phyloP scores from a whole-genome alignment of 92 coral and sea anemone species.

The Epizoanthus ramosus region DNA sequence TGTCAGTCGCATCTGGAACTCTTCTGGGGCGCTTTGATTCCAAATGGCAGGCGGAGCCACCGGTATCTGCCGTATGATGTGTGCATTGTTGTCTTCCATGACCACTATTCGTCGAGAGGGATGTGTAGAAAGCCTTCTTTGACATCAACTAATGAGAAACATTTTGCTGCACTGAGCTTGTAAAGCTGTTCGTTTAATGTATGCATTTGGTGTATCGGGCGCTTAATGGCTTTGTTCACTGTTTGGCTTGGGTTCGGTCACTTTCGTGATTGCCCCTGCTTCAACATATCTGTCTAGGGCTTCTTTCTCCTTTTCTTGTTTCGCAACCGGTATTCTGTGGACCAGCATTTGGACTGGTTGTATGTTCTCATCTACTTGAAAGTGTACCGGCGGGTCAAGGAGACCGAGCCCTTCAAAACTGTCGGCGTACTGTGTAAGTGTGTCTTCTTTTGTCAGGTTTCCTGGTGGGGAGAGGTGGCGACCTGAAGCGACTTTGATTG shows the following conservation, averaged over 20 bases:
- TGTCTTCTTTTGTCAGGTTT: constrained; percentile 11
- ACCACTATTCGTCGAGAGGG: constrained; percentile 55
- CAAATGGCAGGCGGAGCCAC: constrained; percentile 59
- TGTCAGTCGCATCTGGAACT: constrained; percentile 50
- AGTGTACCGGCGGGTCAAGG: constrained; percentile 59
- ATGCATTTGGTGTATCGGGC: constrained; percentile 57
- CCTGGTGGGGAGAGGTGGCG: constrained; percentile 17
- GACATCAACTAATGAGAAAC: constrained; percentile 52
- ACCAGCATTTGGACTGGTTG: constrained; percentile 55
- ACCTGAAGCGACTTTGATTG: constrained; percentile 12
- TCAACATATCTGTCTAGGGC: constrained; percentile 57
- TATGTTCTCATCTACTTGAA: not conserved
- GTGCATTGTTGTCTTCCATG: constrained; percentile 61
- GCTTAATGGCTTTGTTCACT: constrained; percentile 56
- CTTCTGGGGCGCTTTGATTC: constrained; percentile 66
- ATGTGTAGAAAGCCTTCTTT: constrained; percentile 46
- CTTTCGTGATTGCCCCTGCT: constrained; percentile 52
- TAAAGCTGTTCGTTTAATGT: constrained; percentile 56
- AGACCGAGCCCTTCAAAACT: constrained; percentile 51
- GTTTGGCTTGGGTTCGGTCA: constrained; percentile 64
- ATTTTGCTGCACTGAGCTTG: constrained; percentile 50
- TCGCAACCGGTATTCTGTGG: constrained; percentile 56
- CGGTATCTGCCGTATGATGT: constrained; percentile 59
- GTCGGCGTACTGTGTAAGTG: constrained; percentile 20
- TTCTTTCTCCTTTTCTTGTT: constrained; percentile 47